A percentile compares a stretch with the other conserved stretches of the same genome.
Evolutionary conservation across 2,797 vertebrate genomes (phyloP).

Genomic region (Urosaurus nigricauda): DNA sequence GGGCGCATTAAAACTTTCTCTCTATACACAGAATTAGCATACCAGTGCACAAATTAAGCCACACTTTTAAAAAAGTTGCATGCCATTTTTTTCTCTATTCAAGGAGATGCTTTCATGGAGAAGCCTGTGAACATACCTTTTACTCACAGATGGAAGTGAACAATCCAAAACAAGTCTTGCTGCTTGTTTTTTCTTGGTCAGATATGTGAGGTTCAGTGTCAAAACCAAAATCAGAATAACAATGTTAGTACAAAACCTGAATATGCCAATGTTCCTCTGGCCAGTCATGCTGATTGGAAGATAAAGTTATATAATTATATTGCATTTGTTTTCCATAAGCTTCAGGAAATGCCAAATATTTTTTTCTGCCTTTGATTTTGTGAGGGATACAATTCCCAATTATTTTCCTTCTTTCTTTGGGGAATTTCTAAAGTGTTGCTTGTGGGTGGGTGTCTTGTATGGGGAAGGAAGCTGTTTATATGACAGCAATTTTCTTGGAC

Average conservation of each 20-base stretch:
- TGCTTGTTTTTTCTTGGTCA: neutral
- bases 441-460: neutral
- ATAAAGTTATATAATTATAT: neutral
- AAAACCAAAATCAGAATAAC: constrained; percentile 9
- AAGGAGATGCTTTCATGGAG: neutral
- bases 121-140: neutral
- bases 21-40: neutral
- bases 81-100: neutral
- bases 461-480: neutral
- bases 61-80: neutral
- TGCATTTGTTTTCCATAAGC: neutral
- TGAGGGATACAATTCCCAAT: neutral
- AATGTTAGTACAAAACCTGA: neutral
- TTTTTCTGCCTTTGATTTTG: neutral
- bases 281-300: constrained; percentile 21
- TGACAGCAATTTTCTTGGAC: neutral
- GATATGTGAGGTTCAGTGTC: constrained; percentile 24
- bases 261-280: neutral
- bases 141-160: neutral
- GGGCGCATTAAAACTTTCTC: too few species aligned
- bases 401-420: neutral
- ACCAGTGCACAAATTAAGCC: neutral
- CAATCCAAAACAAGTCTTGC: neutral
- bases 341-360: neutral
- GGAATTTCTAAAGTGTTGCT: constrained; percentile 12